phyloP scores from a whole-genome alignment of 1,140 invertebrate species.

The Penaeus japonicus region DNA sequence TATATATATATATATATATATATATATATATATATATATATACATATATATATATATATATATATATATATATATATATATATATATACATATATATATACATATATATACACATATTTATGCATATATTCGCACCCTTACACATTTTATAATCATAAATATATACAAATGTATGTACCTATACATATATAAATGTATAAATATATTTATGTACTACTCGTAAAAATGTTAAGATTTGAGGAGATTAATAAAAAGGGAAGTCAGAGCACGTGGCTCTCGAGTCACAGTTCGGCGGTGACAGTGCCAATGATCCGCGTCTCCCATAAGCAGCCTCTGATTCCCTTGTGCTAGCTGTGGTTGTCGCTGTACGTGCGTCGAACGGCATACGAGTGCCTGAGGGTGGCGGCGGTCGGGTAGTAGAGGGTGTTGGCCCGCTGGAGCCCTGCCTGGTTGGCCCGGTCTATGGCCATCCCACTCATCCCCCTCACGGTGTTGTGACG shows the following conservation, averaged over 20 bases:
- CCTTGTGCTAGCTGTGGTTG: slow-evolving; percentile 15
- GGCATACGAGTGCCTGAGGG: slow-evolving; percentile 11
- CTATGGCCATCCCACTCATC: slow-evolving; percentile 45
- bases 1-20: background rate
- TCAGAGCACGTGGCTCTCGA: too few species aligned
- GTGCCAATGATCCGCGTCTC: background rate
- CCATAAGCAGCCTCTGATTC: background rate
- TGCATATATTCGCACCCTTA: too few species aligned
- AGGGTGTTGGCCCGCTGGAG: slow-evolving; percentile 27
- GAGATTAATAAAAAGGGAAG: too few species aligned
- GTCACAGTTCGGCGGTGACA: too few species aligned
- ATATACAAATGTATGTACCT: background rate
- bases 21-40: background rate
- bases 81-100: background rate
- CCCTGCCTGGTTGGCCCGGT: slow-evolving; percentile 7
- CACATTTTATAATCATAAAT: background rate
- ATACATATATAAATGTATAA: background rate
- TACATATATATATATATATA: background rate
- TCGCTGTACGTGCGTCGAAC: slow-evolving; percentile 25
- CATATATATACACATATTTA: background rate
- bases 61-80: background rate
- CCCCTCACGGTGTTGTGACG: slow-evolving; percentile 43
- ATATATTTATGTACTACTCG: background rate
- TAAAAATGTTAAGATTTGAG: too few species aligned
- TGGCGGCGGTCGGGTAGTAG: slow-evolving; percentile 41